Conservation (phyloP, 2,888 invertebrate species). For the Agonum fuliginosum region DNA sequence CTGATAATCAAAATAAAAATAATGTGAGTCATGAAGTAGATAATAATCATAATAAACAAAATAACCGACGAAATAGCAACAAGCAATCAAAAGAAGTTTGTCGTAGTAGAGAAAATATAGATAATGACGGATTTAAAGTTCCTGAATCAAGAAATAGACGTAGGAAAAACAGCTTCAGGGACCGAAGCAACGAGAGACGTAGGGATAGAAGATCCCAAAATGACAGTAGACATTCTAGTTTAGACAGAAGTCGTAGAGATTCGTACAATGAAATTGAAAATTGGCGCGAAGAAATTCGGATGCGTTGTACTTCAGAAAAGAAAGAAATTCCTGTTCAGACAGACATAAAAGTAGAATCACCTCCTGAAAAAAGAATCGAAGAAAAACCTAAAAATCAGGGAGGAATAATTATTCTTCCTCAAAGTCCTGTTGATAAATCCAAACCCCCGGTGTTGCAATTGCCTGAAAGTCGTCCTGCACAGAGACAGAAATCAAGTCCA, state of each 20-base stretch:
- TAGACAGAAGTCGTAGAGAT: slow-evolving; percentile 70
- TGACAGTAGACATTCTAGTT: slow-evolving; percentile 72
- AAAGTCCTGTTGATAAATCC: slow-evolving; percentile 39
- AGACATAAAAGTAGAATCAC: slow-evolving; percentile 1
- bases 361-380: slow-evolving; percentile 17
- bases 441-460: slow-evolving; percentile 62
- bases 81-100: slow-evolving; percentile 51
- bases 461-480: slow-evolving; percentile 58
- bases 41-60: slow-evolving; percentile 57
- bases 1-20: slow-evolving; percentile 62
- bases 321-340: neutral
- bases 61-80: slow-evolving; percentile 55
- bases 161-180: slow-evolving; percentile 62
- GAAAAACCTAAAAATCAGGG: slow-evolving; percentile 60
- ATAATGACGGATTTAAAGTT: slow-evolving; percentile 67
- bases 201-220: slow-evolving; percentile 43
- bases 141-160: slow-evolving; percentile 65
- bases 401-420: slow-evolving; percentile 59
- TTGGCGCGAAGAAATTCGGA: slow-evolving; percentile 70
- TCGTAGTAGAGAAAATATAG: slow-evolving; percentile 56
- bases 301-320: slow-evolving; percentile 62
- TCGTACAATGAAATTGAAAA: slow-evolving; percentile 69
- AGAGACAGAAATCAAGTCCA: slow-evolving; percentile 60
- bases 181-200: slow-evolving; percentile 62
- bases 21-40: slow-evolving; percentile 48